phyloP scores from a whole-genome alignment of 2,888 invertebrate species.

The Carcina quercana region DNA sequence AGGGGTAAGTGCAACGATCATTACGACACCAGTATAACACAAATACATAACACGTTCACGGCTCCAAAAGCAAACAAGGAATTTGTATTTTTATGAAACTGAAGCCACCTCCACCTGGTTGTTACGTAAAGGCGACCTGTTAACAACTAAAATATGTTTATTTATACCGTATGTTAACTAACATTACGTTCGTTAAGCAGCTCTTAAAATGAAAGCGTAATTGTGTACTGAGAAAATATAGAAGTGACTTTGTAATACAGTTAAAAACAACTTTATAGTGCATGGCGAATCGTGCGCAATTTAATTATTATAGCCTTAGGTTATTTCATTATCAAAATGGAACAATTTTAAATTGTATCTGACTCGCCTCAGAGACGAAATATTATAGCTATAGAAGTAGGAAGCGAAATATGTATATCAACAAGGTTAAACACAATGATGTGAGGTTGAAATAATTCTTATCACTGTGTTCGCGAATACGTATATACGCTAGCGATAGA shows the following conservation, averaged over 20 bases:
- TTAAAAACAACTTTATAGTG: too few species aligned
- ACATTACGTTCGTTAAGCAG: background rate
- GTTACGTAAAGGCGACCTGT: slow-evolving; percentile 7
- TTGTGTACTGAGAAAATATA: too few species aligned
- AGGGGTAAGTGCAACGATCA: slow-evolving; percentile 1
- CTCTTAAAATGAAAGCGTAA: background rate
- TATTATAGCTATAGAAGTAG: slow-evolving; percentile 25
- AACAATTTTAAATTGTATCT: too few species aligned
- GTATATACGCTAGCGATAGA: slow-evolving; percentile 1
- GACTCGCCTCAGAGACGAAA: too few species aligned
- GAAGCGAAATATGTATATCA: slow-evolving; percentile 29
- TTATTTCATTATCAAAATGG: too few species aligned
- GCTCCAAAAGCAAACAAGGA: slow-evolving; percentile 23
- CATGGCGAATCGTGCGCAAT: too few species aligned
- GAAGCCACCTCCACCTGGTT: slow-evolving; percentile 13
- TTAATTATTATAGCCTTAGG: too few species aligned
- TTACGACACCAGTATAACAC: slow-evolving; percentile 43
- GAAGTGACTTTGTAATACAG: too few species aligned
- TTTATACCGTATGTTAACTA: slow-evolving; percentile 4
- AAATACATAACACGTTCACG: slow-evolving; percentile 40
- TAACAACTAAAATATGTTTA: slow-evolving; percentile 7
- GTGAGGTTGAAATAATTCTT: slow-evolving; percentile 39
- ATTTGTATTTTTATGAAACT: slow-evolving; percentile 23
- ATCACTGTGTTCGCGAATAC: slow-evolving; percentile 24
- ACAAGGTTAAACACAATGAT: slow-evolving; percentile 35